phyloP scores from a whole-genome alignment of 2,113 vertebrate species.

The Illadopsis cleaveri region DNA sequence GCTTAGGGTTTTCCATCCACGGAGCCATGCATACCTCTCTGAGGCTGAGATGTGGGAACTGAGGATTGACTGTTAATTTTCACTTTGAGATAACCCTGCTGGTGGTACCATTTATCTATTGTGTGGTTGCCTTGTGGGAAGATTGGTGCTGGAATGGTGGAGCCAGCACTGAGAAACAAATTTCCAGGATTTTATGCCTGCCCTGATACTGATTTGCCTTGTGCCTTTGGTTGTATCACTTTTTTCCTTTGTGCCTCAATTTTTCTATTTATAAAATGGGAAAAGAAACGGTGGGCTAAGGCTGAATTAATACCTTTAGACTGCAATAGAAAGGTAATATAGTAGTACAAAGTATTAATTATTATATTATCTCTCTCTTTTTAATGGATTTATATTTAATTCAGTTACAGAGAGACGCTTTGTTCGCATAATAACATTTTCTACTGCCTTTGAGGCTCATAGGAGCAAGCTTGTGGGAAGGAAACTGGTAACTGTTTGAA shows the following conservation, averaged over 20 bases:
- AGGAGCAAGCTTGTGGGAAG: constrained; percentile 60
- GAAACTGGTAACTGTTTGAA: constrained; percentile 60
- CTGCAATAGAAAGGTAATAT: constrained; percentile 35
- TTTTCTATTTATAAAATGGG: constrained; percentile 10
- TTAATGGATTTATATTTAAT: constrained; percentile 56
- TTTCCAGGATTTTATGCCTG: not conserved
- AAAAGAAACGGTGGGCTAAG: not conserved
- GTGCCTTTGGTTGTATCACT: not conserved
- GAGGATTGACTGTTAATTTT: not conserved
- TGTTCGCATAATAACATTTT: constrained; percentile 50
- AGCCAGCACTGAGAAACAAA: not conserved
- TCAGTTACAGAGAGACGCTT: constrained; percentile 5
- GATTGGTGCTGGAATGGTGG: not conserved
- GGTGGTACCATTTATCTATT: not conserved
- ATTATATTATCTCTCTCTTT: constrained; percentile 41
- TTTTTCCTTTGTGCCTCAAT: not conserved
- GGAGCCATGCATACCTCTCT: not conserved
- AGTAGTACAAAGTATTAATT: constrained; percentile 54
- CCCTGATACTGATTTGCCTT: not conserved
- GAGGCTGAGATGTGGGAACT: not conserved
- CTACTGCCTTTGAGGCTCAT: constrained; percentile 47
- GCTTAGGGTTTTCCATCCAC: not conserved
- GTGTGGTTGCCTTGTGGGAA: not conserved
- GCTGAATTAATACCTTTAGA: constrained; percentile 44
- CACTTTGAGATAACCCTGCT: not conserved